These are phyloP conservation scores for Patella pellucida DNA, from an alignment of 2,888 invertebrate species.

Conservation along the genomic window DNA sequence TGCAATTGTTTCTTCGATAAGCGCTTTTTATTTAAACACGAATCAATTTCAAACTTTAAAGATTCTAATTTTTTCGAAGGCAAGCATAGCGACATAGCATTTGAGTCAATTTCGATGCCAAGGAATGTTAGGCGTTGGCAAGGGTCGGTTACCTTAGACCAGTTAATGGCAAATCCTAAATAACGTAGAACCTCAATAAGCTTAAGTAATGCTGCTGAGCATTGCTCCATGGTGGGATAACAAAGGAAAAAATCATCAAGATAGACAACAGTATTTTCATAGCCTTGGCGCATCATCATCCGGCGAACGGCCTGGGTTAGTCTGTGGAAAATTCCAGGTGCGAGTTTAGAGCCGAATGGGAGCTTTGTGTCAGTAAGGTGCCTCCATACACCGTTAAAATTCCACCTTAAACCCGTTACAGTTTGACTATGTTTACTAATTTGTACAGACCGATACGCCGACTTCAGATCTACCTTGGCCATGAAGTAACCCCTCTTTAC, in stretches of 20 bases:
- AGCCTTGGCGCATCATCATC: not conserved
- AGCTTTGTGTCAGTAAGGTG: not conserved
- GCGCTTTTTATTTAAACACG: not conserved
- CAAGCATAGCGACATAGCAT: not conserved
- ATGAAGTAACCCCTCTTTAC: constrained; percentile 18
- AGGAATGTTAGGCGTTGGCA: constrained; percentile 18
- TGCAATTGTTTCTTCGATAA: constrained; percentile 21
- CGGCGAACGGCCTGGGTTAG: not conserved
- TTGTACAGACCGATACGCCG: constrained; percentile 24
- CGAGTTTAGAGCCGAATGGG: no score
- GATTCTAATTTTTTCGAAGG: not conserved
- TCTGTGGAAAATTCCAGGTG: no score
- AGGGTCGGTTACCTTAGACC: constrained; percentile 27
- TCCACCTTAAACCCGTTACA: constrained; percentile 27
- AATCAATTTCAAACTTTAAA: not conserved
- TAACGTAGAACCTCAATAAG: no score
- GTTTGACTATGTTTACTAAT: constrained; percentile 25
- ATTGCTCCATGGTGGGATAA: not conserved
- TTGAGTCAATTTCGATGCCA: constrained; percentile 18
- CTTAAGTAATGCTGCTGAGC: constrained; percentile 15
- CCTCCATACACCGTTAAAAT: not conserved
- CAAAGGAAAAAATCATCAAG: not conserved
- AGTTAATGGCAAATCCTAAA: constrained; percentile 26
- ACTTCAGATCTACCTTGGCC: constrained; percentile 29
- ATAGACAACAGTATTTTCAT: not conserved